Evolutionary conservation across 92 coral and sea anemone species (phyloP).

Genomic region (Ricordea florida): DNA sequence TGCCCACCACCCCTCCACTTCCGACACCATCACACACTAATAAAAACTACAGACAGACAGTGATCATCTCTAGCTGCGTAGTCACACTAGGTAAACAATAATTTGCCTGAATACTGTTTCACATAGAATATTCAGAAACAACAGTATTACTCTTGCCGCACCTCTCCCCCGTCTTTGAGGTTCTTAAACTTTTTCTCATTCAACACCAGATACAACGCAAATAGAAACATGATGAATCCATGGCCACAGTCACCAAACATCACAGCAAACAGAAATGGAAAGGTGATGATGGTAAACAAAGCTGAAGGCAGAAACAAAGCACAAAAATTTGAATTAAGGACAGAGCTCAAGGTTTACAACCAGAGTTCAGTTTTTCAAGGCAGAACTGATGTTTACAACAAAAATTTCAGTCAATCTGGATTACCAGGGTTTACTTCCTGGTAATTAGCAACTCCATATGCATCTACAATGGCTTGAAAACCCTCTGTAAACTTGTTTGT

Average conservation of each 20-base stretch:
- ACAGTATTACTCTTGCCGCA: conserved; percentile 5
- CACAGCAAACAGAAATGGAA: conserved; percentile 96
- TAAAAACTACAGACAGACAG: no score
- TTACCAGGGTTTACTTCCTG: conserved; percentile 99
- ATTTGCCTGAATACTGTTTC: no score
- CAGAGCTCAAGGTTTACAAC: not conserved
- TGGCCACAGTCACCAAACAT: conserved; percentile 99
- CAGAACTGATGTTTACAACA: not conserved
- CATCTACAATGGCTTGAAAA: conserved; percentile 95
- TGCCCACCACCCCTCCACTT: no score
- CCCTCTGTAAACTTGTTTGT: conserved; percentile 95
- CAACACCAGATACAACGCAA: conserved; percentile 83
- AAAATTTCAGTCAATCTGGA: not conserved
- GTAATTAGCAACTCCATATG: conserved; percentile 97
- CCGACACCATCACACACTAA: no score
- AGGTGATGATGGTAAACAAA: conserved; percentile 87
- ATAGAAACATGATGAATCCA: conserved; percentile 90
- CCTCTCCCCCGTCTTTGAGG: conserved; percentile 95
- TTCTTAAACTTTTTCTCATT: conserved; percentile 84
- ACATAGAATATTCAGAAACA: no score
- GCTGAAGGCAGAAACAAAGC: conserved; percentile 51
- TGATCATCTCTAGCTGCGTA: no score
- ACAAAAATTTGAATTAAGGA: not conserved
- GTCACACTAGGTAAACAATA: no score
- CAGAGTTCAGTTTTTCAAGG: no score